Evolutionary conservation across 2,113 vertebrate species (phyloP).

Genomic region (Trogon surrucura): DNA sequence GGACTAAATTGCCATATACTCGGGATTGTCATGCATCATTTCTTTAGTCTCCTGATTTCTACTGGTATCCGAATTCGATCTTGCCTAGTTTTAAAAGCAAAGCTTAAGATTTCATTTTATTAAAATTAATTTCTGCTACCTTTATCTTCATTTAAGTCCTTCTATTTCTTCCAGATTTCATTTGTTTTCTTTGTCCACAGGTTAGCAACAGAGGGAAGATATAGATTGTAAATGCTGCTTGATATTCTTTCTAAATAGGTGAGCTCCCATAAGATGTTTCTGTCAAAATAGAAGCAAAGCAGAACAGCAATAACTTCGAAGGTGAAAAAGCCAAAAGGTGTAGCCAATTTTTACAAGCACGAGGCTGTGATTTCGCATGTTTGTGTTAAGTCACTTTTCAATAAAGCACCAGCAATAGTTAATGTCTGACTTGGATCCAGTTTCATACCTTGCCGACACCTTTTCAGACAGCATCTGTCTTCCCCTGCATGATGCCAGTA

Average conservation of each 20-base stretch:
- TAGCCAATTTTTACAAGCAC: neutral
- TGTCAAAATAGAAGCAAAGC: neutral
- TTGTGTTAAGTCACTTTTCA: neutral
- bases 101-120: neutral
- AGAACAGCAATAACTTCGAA: neutral
- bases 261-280: neutral
- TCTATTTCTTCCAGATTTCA: neutral
- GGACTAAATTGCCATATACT: neutral
- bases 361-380: conserved; percentile 14
- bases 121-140: neutral
- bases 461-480: conserved; percentile 71
- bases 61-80: neutral
- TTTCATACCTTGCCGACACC: conserved; percentile 57
- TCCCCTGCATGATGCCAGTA: conserved; percentile 50
- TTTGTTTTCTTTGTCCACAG: neutral
- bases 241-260: neutral
- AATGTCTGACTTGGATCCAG: conserved; percentile 34
- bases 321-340: neutral
- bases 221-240: neutral
- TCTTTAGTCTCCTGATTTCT: neutral
- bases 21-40: neutral
- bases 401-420: neutral
- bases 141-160: neutral
- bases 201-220: neutral
- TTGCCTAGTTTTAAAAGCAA: neutral